Percentiles rank a stretch among this genome's conserved stretches.
These are phyloP conservation scores for Heliangelus exortis DNA, from an alignment of 2,797 vertebrate genomes.

Conservation along the genomic window DNA sequence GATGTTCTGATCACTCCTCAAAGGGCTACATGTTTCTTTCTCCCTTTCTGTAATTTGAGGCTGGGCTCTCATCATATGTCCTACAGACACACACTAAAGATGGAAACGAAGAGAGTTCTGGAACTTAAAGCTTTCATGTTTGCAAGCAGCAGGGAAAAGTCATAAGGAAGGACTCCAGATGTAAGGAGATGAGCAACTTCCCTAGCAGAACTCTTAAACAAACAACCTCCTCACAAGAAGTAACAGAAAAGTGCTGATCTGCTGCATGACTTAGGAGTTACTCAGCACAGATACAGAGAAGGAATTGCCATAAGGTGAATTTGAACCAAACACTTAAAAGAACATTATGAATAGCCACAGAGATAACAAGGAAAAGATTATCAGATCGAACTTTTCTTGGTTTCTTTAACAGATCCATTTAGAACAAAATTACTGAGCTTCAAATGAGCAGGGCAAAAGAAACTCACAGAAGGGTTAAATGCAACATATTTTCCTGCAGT, in stretches of 20 bases:
- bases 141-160: neutral
- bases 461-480: neutral
- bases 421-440: neutral
- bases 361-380: neutral
- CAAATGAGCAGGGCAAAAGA: neutral
- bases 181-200: neutral
- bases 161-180: neutral
- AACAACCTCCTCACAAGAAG: conserved; percentile 6
- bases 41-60: neutral
- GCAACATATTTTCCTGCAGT: neutral
- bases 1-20: neutral
- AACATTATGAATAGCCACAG: neutral
- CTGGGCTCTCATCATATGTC: neutral
- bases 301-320: neutral
- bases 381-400: neutral
- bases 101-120: neutral
- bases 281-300: neutral
- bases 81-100: neutral
- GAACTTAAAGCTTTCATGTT: neutral
- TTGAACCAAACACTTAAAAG: neutral
- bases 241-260: conserved; percentile 1
- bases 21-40: neutral
- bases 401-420: neutral
- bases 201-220: conserved; percentile 10
- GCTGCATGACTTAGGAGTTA: neutral